phyloP scores from a whole-genome alignment of 2,113 vertebrate genomes.

The Toxostoma redivivum region DNA sequence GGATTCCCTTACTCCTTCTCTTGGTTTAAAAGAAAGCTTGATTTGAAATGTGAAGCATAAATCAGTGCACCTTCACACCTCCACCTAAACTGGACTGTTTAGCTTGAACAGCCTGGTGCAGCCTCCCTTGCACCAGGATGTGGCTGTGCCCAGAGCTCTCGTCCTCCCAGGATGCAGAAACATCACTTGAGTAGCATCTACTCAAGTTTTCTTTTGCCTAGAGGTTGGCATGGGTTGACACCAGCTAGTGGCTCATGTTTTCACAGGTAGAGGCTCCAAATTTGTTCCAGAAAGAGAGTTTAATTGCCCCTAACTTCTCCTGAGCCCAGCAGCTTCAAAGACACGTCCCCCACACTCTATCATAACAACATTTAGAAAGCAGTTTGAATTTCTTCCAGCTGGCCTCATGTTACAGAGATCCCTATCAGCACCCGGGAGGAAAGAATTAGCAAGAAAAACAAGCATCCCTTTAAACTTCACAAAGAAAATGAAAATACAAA shows the following conservation, averaged over 20 bases:
- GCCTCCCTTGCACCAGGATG: neutral
- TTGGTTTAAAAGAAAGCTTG: neutral
- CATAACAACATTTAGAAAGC: constrained; percentile 53
- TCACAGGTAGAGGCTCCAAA: neutral
- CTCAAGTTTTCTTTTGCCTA: neutral
- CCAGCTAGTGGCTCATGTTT: neutral
- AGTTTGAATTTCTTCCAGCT: constrained; percentile 42
- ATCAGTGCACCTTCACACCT: neutral
- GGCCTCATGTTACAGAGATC: constrained; percentile 39
- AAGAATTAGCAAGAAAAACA: constrained; percentile 51
- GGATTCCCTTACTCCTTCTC: neutral
- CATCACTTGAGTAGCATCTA: neutral
- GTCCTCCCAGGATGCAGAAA: neutral
- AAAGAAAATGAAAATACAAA: constrained; percentile 26
- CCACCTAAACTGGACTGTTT: constrained; percentile 5
- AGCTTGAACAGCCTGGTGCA: neutral
- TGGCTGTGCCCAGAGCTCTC: neutral
- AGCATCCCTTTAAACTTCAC: constrained; percentile 34
- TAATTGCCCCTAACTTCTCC: neutral
- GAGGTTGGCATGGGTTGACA: neutral
- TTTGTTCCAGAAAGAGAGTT: neutral
- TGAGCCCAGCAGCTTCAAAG: constrained; percentile 53
- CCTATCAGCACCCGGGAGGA: constrained; percentile 23
- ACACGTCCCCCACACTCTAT: neutral
- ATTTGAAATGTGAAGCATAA: neutral